phyloP scores from a whole-genome alignment of 2,113 vertebrate species.

The Oreotragus oreotragus region DNA sequence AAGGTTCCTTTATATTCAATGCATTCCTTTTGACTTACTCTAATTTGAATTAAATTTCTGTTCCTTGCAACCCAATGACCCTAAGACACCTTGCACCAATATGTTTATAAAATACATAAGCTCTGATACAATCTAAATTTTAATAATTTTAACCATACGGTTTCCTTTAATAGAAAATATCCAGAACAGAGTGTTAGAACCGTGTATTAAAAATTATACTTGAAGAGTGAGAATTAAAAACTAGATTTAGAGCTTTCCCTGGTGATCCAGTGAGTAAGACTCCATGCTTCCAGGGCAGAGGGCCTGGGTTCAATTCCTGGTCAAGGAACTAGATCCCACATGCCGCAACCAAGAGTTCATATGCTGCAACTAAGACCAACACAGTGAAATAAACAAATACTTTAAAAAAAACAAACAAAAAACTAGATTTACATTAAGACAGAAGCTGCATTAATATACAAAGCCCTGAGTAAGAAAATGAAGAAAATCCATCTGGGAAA shows the following conservation, averaged over 20 bases:
- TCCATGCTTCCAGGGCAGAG: not conserved
- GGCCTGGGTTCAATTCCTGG: not conserved
- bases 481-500: not conserved
- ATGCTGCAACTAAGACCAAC: not conserved
- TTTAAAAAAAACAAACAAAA: not conserved
- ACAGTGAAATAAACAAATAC: not conserved
- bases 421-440: conserved; percentile 15
- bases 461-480: conserved; percentile 16
- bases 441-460: not conserved
- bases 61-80: not conserved
- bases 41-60: conserved; percentile 37
- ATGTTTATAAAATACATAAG: not conserved
- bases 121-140: not conserved
- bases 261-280: not conserved
- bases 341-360: not conserved
- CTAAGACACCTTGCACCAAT: not conserved
- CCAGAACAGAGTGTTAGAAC: not conserved
- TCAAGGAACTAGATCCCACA: not conserved
- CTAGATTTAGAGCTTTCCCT: not conserved
- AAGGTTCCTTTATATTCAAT: not conserved
- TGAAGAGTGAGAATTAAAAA: conserved; percentile 5
- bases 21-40: not conserved
- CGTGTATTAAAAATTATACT: not conserved
- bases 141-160: not conserved
- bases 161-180: not conserved